These are phyloP conservation scores for Sitta carolinensis DNA, from an alignment of 2,797 vertebrate species.

Conservation along the genomic window DNA sequence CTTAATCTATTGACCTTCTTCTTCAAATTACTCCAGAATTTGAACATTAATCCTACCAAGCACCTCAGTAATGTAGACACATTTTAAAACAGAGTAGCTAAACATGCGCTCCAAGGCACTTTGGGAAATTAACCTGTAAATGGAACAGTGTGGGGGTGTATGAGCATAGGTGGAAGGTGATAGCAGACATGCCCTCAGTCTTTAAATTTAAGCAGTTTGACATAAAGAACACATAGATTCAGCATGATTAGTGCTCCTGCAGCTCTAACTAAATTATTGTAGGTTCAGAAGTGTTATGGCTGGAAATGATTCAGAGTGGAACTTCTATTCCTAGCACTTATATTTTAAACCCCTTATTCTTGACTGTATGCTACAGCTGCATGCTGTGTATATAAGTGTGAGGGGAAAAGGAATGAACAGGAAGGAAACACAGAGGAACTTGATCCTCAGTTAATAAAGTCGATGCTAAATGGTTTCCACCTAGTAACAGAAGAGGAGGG, in stretches of 20 bases:
- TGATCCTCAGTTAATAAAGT: background rate
- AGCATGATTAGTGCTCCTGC: background rate
- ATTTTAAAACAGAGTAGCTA: background rate
- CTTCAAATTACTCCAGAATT: background rate
- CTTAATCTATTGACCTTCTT: background rate
- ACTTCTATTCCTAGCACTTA: background rate
- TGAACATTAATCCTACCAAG: background rate
- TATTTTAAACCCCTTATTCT: background rate
- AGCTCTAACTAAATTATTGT: background rate
- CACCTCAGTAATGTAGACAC: background rate
- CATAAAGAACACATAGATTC: background rate
- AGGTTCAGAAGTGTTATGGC: background rate
- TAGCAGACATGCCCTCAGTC: background rate
- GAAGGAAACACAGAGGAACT: constrained; percentile 26
- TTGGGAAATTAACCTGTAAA: background rate
- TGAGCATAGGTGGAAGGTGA: background rate
- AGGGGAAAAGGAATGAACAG: background rate
- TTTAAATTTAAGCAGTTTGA: background rate
- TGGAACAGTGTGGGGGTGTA: background rate
- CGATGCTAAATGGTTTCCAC: background rate
- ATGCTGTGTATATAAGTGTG: fast-evolving
- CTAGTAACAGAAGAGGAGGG: background rate
- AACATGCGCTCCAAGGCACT: background rate
- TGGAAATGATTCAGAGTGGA: background rate
- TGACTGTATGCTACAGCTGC: background rate